phyloP scores from a whole-genome alignment of 1,140 invertebrate genomes.

The Tyrophagus putrescentiae region DNA sequence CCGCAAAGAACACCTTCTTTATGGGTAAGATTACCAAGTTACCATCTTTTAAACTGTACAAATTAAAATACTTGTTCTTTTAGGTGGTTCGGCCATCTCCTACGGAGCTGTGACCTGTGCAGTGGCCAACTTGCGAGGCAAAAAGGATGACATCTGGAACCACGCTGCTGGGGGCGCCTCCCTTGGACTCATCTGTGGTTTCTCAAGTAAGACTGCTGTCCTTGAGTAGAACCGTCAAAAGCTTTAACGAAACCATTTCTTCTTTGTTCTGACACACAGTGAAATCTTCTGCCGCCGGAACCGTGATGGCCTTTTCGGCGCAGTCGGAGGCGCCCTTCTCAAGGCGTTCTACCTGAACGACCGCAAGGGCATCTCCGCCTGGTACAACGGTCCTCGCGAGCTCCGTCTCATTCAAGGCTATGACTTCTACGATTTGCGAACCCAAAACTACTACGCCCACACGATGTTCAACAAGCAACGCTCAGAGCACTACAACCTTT shows the following conservation, averaged over 20 bases:
- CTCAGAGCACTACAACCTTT: no score
- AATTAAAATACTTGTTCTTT: neutral
- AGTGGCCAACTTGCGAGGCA: slow-evolving; percentile 16
- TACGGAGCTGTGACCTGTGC: neutral
- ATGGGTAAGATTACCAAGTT: slow-evolving; percentile 5
- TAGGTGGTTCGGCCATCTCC: neutral
- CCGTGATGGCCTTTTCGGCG: neutral
- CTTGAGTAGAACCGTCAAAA: neutral
- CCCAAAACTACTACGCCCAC: no score
- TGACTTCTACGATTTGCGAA: no score
- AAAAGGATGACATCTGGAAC: slow-evolving; percentile 17
- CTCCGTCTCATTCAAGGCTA: no score
- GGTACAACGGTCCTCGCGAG: no score
- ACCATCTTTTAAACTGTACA: no score
- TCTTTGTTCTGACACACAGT: neutral
- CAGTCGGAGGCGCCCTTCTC: neutral
- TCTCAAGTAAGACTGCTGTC: neutral
- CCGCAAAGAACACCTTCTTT: neutral
- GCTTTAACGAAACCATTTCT: neutral
- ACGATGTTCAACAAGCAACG: no score
- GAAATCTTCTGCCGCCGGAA: neutral
- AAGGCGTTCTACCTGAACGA: neutral
- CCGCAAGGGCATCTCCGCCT: neutral
- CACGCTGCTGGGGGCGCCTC: slow-evolving; percentile 16
- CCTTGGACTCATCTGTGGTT: slow-evolving; percentile 15